These are phyloP conservation scores for Ochotona curzoniae DNA, from an alignment of 2,113 vertebrate species.

Conservation along the genomic window DNA sequence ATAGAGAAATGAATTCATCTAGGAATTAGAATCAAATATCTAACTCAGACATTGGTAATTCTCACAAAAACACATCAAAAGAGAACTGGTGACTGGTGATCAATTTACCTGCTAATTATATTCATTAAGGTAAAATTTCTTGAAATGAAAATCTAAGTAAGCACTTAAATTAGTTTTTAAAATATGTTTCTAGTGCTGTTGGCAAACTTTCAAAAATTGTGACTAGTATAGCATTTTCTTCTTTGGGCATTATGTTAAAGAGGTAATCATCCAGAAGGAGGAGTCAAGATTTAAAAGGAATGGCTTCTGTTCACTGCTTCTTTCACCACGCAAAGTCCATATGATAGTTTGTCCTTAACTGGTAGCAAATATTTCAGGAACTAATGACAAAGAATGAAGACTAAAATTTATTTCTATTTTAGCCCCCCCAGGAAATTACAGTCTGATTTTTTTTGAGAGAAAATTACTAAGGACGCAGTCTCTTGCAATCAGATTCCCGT, in stretches of 20 bases:
- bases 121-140: background rate
- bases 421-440: background rate
- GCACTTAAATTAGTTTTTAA: background rate
- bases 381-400: background rate
- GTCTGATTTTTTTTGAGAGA: background rate
- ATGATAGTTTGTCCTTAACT: background rate
- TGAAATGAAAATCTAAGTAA: background rate
- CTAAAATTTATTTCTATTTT: background rate
- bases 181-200: background rate
- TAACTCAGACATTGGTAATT: background rate
- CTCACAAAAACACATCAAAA: background rate
- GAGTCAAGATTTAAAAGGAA: background rate
- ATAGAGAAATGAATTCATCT: background rate
- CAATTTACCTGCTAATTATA: background rate
- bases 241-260: background rate
- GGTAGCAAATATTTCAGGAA: background rate
- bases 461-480: background rate
- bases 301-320: background rate
- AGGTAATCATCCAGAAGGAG: background rate
- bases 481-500: background rate
- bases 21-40: background rate
- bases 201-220: background rate
- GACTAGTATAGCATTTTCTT: background rate
- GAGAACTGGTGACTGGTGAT: background rate
- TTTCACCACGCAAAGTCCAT: background rate